These are phyloP conservation scores for Pheosia tremula DNA, from an alignment of 2,888 invertebrate species.

Conservation along the genomic window DNA sequence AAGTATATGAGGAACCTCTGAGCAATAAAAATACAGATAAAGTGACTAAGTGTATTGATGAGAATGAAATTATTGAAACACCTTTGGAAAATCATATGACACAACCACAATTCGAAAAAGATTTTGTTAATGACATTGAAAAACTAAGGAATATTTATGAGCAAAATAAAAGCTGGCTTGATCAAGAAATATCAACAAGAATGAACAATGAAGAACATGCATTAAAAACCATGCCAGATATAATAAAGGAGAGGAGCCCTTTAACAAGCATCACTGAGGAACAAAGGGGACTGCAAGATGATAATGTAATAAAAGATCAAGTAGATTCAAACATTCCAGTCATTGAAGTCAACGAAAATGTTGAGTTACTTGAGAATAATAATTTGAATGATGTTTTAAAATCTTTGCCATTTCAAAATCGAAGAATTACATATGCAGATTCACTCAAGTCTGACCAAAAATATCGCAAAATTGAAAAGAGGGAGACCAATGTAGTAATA, in stretches of 20 bases:
- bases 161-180: constrained; percentile 73
- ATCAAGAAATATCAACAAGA: constrained; percentile 64
- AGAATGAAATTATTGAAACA: constrained; percentile 42
- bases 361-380: neutral
- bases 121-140: constrained; percentile 61
- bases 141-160: constrained; percentile 68
- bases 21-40: constrained; percentile 58
- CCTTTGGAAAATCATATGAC: constrained; percentile 40
- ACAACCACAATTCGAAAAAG: constrained; percentile 60
- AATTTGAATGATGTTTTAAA: constrained; percentile 17
- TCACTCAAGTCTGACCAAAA: constrained; percentile 57
- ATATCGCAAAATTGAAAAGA: constrained; percentile 38
- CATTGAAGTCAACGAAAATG: neutral
- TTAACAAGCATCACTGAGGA: constrained; percentile 45
- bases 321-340: neutral
- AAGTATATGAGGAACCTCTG: constrained; percentile 73
- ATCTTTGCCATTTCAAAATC: constrained; percentile 28
- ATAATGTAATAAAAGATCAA: constrained; percentile 19
- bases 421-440: constrained; percentile 68
- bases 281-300: constrained; percentile 37
- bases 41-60: constrained; percentile 69
- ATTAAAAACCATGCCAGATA: constrained; percentile 44
- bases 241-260: constrained; percentile 35
- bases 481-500: constrained; percentile 32
- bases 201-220: constrained; percentile 52